Evolutionary conservation across 2,113 vertebrate genomes (phyloP).

Genomic region (Myodes glareolus): DNA sequence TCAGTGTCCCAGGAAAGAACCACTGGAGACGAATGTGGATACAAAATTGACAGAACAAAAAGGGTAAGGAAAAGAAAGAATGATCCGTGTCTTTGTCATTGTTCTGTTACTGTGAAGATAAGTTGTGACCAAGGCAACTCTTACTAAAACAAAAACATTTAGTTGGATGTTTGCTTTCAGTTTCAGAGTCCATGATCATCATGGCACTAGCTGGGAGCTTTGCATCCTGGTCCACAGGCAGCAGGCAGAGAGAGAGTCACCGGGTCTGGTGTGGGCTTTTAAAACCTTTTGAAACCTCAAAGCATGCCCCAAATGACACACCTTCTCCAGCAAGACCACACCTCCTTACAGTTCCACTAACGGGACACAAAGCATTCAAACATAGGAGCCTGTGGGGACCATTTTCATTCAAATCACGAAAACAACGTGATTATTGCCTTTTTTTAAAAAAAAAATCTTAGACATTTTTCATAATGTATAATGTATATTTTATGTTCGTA

Average conservation of each 20-base stretch:
- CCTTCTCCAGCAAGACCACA: background rate
- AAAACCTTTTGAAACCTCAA: background rate
- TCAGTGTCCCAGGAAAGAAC: conserved; percentile 41
- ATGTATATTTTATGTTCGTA: background rate
- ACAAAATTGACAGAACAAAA: conserved; percentile 54
- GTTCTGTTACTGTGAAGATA: background rate
- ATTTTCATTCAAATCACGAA: background rate
- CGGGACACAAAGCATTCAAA: background rate
- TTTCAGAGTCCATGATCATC: background rate
- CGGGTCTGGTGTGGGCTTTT: background rate
- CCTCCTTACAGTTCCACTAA: background rate
- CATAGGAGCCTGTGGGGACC: background rate
- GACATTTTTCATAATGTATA: background rate
- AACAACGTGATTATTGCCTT: background rate
- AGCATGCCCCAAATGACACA: background rate
- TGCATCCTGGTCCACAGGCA: background rate
- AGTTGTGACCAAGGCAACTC: background rate
- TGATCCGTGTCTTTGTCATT: background rate
- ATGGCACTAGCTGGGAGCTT: background rate
- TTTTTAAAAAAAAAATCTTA: background rate
- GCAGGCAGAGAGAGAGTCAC: background rate
- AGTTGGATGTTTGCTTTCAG: background rate
- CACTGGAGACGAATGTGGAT: background rate
- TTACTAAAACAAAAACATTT: background rate
- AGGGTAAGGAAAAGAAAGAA: conserved; percentile 71